Evolutionary conservation across 2,888 invertebrate species (phyloP), one percentile per base, ranked within the genome.

Genomic region (Vannuccia rotundouncinata): DNA sequence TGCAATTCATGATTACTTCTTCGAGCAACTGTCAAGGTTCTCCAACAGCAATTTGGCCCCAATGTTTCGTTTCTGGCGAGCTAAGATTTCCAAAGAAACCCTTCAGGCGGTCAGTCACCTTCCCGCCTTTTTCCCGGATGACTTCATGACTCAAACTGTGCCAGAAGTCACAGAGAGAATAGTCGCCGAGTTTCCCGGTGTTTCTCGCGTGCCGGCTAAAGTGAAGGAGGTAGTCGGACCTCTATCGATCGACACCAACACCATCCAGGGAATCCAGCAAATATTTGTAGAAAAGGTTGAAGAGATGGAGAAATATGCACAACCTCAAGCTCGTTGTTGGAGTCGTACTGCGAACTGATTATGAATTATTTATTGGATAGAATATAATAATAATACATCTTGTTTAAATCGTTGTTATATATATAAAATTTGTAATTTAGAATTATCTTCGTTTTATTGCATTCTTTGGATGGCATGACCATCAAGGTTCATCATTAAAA

Each of bases 1-100:
- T 1, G 82, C 83, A 79, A 83, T 84, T 22, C 82, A 83, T 79
- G 77, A 81, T 10, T 84, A 83, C 84, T 82, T 84, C 30, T n/a
- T 27, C 13, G 59, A 73, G 17, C 45, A 45, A 45, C 83, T 83
- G 79, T 83, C 84, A 1, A 25, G 81, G 29, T 76, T 45, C 5
- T 81, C 79, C 22, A 78, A 76, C 0, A 31, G 66, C 27, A 83
- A 84, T 74, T 75, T 84, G 25, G 31, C 59, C 13, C 83, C 84
- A 17, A 31, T 83, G 30, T 83, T 82, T 30, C 78, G 81, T 27
- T 83, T 84, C 59, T 84, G 84, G 83, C 83, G 83, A 1, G 78
- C 83, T 29, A 83, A 83, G 2, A 27, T 84, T n/a, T 17, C 17
- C 25, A 1, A 30, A n/a, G 45, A 31, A 5, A 77, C 31, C 5